Evolutionary conservation across 2,888 invertebrate genomes (phyloP), one percentile per base, ranked within the genome.

Genomic region (Conchocele bisecta): DNA sequence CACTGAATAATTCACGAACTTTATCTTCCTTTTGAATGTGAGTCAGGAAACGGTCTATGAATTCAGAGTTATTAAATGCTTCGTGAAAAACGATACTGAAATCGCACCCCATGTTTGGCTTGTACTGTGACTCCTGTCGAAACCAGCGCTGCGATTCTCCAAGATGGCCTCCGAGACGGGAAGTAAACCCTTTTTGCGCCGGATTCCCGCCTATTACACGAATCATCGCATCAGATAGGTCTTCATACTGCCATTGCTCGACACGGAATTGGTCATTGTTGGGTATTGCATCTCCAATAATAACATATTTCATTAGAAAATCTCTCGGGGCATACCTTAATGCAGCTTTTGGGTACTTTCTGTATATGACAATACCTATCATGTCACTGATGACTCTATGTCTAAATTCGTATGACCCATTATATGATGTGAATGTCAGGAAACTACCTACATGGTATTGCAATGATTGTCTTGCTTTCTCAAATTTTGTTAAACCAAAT

Each of bases 301-400:
- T 68, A 5, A 54, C 48, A 37, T 67, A 67, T 22, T 58, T 44
- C 31, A 64, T n/a, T 1, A 68, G 28, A 37, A 73, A 73, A 22
- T 58, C 64, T 29, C 54, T 44, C 11, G 44, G 35, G 20, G 61
- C 44, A 64, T 59, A 67, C 13, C 42, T 37, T 7, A 73, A 42
- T 13, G 57, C 28, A 24, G 42, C 67, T 17, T 54, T 46, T 20
- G 53, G 63, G 28, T 63, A 59, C 2, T 67, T 50, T 22, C 67
- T 56, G 7, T 59, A 53, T 3, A 53, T 51, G 6, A 73, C 73
- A 31, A 73, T 41, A 11, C 67, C 73, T 22, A 73, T 50, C 67
- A 63, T 73, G 28, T 73, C 73, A 29, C 53, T 41, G 6, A 68
- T 67, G 2, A 64, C 54, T 22, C 64, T 64, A 51, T 73, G 73